Base-by-base conservation (phyloP, 2,797 vertebrate genomes). In the Aplochiton taeniatus region DNA sequence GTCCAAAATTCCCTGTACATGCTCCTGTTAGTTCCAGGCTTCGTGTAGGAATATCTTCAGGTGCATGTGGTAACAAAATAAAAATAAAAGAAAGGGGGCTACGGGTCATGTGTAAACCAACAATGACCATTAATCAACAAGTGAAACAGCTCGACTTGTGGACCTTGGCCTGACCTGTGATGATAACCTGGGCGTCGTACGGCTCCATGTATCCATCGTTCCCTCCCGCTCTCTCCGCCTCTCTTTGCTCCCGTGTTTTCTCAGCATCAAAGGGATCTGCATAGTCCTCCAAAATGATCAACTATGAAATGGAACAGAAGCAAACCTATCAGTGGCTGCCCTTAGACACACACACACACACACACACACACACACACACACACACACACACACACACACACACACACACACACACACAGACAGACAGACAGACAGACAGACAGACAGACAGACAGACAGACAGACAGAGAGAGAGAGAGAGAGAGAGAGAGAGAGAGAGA, bases 191-290 rank as follows among this genome's bases (percentile, higher is more conserved):
- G 0, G 96, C 96, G 0, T 98, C 97, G 0, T 98, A 98, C 0
- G 97, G 97, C 61, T 98, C 97, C 97, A 98, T 98, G 85, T 98
- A 98, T 0, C 97, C 96, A 0, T 99, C 96, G 0, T 99, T 98
- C 75, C 96, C 92, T 0, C 95, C 95, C 0, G 91, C 92, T 73
- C 95, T 83, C 87, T 98, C 97, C 0, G 94, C 94, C 0, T 98
- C 96, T 58, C 96, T 91, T 75, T 96, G 96, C 48, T 93, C 96
- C 73, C 91, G 96, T 0, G 95, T 97, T 75, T 93, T 91, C 66
- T 96, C 95, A 11, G 97, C 96, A 1, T 99, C 96, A 0, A 95
- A 99, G 0, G 96, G 96, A 81, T 98, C 96, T 0, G 96, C 96
- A 0, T 98, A 99, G 86, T 99, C 96, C 83, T 98, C 96, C 78